Evolutionary conservation across 1,140 invertebrate species (phyloP), one percentile per base, ranked within the genome.

Genomic region (Latrodectus geometricus): DNA sequence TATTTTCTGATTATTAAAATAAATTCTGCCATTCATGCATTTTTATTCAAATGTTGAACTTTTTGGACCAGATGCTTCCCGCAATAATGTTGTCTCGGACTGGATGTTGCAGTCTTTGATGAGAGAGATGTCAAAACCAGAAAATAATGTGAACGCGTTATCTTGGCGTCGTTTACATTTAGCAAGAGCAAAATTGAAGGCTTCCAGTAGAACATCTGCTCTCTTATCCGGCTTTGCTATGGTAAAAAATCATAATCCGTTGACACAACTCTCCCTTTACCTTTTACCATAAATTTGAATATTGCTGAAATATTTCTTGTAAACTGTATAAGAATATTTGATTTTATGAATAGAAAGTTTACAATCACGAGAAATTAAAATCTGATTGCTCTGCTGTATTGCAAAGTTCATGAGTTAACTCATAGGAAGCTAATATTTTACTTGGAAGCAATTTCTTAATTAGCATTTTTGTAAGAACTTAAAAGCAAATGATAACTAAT

Each of bases 221-320:
- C 91, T 98, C 21, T 92, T 98, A 65, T 96, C 96, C 20, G 98
- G 98, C 84, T 99, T 99, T 91, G 98, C 97, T 50, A 99, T 99
- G 97, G 97, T 97, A 91, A 88, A 78, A n/a, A 35, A 48, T 99
- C 54, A 14, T 14, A 61, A 61, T 61, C 5, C 35, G 35, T 3
- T 35, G 1, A 35, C 35, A 1, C 35, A 5, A 35, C 35, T 35
- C 35, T 35, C 35, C 35, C 1, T 35, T 35, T 35, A 35, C 5
- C 35, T 35, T 1, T 35, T 35, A 3, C 1, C 35, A 35, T 3
- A 35, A 35, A 35, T 35, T 35, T 35, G 5, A 3, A 35, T 35
- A 35, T 35, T 35, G 35, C 2, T 35, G 35, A 35, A 3, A 35
- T 35, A 3, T 35, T 35, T 35, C 35, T 35, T 35, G 5, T 1